Base-by-base conservation (phyloP, 1,140 invertebrate genomes). In the Drosophila sturtevanti region DNA sequence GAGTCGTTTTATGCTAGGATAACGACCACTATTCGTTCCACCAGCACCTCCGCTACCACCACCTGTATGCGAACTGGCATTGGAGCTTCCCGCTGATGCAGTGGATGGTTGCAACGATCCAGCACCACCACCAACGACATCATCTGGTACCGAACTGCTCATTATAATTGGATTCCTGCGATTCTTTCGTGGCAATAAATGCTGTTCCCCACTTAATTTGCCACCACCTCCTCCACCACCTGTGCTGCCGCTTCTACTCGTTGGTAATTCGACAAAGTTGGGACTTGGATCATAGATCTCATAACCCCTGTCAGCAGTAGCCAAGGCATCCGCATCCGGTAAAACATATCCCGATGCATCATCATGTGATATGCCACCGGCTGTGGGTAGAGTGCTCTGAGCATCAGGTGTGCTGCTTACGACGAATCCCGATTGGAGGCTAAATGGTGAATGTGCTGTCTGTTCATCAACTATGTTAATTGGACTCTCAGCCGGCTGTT, bases 221-320 rank as follows among this genome's bases (percentile, higher is more conserved):
- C 79, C 77, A 1, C 73, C 62, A 14, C 58, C 72, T 0, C 62
- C 72, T 18, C 58, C 58, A 0, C 69, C 69, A 12, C 81, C 82
- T 11, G 64, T 77, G 38, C 18, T 79, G 31, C 79, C 69, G 55
- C 72, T 81, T 21, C 72, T 22, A 21, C 72, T 75, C 5, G 65
- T 68, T 0, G 79, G 77, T 24, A 89, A 3, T 0, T 81, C 75
- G 0, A 44, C 74, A 18, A 85, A 90, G 10, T 91, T 82, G 2
- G 90, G 90, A 79, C 90, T 91, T 0, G 90, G 90, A 68, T 91
- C 90, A 24, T 91, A 91, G 14, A 79, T 67, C 31, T 91, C 90
- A 34, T 91, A 91, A 10, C 58, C 86, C 21, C 64, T 62, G 0
- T 91, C 87, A 1, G 66, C 70, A 14, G 7, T 9, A 6, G 68